Conservation (phyloP, 37 sponge, comb jelly and placozoan genomes). For the Diacarnus erythraeanus region DNA sequence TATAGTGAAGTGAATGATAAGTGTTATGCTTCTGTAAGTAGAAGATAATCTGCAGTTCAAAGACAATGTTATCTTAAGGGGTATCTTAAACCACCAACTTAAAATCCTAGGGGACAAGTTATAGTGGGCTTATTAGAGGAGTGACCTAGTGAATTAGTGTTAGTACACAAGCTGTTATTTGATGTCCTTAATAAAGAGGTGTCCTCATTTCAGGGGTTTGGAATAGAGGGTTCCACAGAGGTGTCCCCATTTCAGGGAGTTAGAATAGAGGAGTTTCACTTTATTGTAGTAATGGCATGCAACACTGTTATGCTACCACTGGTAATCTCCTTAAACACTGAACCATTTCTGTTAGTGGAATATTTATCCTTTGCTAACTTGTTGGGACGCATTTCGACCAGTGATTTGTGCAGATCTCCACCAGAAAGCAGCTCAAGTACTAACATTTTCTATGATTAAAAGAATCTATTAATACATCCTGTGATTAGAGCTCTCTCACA, state of each 20-base stretch:
- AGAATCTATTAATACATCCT: background rate
- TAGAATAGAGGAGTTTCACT: background rate
- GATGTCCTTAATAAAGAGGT: background rate
- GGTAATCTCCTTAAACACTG: background rate
- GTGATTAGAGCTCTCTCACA: too few relatives aligned
- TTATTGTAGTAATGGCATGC: too few relatives aligned
- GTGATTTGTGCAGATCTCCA: conserved; percentile 45
- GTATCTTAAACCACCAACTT: too few relatives aligned
- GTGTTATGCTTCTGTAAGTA: too few relatives aligned
- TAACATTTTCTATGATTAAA: conserved; percentile 45
- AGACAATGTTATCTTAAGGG: too few relatives aligned
- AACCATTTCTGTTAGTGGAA: background rate
- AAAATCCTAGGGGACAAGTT: too few relatives aligned
- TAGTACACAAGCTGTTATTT: too few relatives aligned
- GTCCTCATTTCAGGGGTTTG: background rate
- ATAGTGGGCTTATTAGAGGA: too few relatives aligned
- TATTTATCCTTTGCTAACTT: background rate
- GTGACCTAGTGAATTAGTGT: too few relatives aligned
- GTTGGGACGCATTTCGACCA: conserved; percentile 10
- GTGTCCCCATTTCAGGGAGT: background rate
- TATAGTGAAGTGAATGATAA: too few relatives aligned
- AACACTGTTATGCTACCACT: too few relatives aligned
- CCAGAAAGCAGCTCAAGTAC: conserved; percentile 51
- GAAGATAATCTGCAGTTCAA: too few relatives aligned
- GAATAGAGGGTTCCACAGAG: background rate